These are phyloP conservation scores for Anthonomus grandis DNA, from an alignment of 1,140 invertebrate species.

Conservation along the genomic window DNA sequence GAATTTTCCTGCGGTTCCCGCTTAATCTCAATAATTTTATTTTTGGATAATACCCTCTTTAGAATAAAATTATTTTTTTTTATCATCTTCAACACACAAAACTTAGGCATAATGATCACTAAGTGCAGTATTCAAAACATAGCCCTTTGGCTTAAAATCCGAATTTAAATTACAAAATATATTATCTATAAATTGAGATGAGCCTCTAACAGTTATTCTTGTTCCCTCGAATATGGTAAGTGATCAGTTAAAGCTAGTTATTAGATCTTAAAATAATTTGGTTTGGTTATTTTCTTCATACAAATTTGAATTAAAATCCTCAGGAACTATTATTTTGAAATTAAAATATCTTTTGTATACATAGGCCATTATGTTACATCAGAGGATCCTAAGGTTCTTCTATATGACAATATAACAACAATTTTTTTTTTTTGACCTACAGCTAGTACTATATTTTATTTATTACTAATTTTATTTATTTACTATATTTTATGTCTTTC, in stretches of 20 bases:
- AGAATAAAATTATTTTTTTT: no score
- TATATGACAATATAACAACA: not conserved
- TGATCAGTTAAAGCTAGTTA: no score
- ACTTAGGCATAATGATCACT: not conserved
- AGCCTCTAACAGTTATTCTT: not conserved
- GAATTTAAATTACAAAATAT: slow-evolving; percentile 4
- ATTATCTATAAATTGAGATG: not conserved
- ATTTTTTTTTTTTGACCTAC: not conserved
- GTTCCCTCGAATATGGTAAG: not conserved
- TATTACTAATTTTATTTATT: no score
- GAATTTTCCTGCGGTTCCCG: no score
- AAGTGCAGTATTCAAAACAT: not conserved
- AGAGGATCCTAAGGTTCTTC: not conserved
- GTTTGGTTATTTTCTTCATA: not conserved
- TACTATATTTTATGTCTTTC: no score
- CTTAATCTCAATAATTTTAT: no score
- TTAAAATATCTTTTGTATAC: not conserved
- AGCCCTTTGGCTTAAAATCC: not conserved
- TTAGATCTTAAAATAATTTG: not conserved
- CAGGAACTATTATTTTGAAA: not conserved
- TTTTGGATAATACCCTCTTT: no score
- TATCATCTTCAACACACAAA: no score
- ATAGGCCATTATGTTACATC: not conserved
- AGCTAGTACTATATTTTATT: no score
- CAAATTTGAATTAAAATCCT: not conserved